Evolutionary conservation across 2,113 vertebrate species (phyloP).

Genomic region (Chaetodon auriga): DNA sequence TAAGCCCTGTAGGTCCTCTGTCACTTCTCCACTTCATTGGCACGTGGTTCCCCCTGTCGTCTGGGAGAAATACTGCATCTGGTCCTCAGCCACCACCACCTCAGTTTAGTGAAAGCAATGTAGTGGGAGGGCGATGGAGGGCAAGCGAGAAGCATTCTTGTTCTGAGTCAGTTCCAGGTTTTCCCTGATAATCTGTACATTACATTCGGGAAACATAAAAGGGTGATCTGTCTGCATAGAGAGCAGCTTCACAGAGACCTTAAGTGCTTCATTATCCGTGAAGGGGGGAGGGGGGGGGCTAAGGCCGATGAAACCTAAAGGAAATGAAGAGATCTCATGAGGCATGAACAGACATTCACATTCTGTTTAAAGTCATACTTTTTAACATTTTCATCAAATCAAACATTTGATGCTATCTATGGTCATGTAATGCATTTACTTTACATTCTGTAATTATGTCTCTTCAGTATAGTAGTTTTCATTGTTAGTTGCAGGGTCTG

Average conservation of each 20-base stretch:
- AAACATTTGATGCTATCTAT: background rate
- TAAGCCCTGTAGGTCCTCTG: constrained; percentile 69
- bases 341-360: constrained; percentile 18
- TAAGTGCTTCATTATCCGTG: constrained; percentile 83
- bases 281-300: constrained; percentile 69
- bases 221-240: constrained; percentile 71
- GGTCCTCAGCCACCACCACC: constrained; percentile 55
- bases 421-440: background rate
- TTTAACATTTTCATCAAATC: background rate
- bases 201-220: constrained; percentile 86
- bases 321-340: constrained; percentile 38
- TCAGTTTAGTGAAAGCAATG: constrained; percentile 72
- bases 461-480: background rate
- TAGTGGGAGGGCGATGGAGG: constrained; percentile 63
- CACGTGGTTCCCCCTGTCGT: constrained; percentile 79
- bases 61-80: constrained; percentile 82
- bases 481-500: background rate
- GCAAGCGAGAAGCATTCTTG: constrained; percentile 64
- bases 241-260: constrained; percentile 74
- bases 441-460: background rate
- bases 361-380: background rate
- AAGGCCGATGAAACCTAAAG: constrained; percentile 96
- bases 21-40: constrained; percentile 75
- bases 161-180: constrained; percentile 69
- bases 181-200: constrained; percentile 79